Evolutionary conservation across 2,797 vertebrate species (phyloP).

Genomic region (Philypnodon macrostomus): DNA sequence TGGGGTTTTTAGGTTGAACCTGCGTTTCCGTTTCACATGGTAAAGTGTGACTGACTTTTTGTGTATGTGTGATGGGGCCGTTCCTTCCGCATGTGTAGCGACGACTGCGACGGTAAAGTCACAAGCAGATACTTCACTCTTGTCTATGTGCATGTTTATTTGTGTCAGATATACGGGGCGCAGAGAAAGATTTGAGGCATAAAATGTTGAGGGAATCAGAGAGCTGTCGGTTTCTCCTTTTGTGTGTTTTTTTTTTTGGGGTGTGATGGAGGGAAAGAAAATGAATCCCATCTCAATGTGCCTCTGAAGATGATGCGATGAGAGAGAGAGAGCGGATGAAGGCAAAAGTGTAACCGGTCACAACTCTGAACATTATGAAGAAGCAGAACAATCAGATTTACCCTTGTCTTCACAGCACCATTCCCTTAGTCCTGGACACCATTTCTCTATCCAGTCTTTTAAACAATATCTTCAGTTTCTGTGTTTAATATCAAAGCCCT

Average conservation of each 20-base stretch:
- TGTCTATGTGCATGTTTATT: constrained; percentile 39
- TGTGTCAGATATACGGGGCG: constrained; percentile 52
- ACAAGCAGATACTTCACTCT: constrained; percentile 44
- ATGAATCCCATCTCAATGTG: constrained; percentile 73
- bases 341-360: constrained; percentile 55
- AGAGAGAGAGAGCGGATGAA: constrained; percentile 64
- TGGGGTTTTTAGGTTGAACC: constrained; percentile 37
- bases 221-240: constrained; percentile 33
- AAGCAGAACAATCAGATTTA: constrained; percentile 71
- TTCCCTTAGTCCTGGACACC: constrained; percentile 12
- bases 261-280: constrained; percentile 33
- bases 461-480: constrained; percentile 25
- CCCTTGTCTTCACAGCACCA: constrained; percentile 38
- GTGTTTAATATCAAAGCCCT: not conserved
- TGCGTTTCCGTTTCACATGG: constrained; percentile 34
- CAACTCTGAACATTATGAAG: constrained; percentile 64
- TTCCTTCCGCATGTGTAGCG: constrained; percentile 72
- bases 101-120: constrained; percentile 70
- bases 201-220: constrained; percentile 53
- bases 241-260: constrained; percentile 3
- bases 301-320: constrained; percentile 73
- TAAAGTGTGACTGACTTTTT: constrained; percentile 34
- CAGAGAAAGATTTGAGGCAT: constrained; percentile 50
- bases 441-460: constrained; percentile 27
- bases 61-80: constrained; percentile 31